A percentile compares a stretch with the other conserved stretches of the same genome.
These are phyloP conservation scores for Trachops cirrhosus DNA, from an alignment of 2,797 vertebrate genomes.

Conservation along the genomic window DNA sequence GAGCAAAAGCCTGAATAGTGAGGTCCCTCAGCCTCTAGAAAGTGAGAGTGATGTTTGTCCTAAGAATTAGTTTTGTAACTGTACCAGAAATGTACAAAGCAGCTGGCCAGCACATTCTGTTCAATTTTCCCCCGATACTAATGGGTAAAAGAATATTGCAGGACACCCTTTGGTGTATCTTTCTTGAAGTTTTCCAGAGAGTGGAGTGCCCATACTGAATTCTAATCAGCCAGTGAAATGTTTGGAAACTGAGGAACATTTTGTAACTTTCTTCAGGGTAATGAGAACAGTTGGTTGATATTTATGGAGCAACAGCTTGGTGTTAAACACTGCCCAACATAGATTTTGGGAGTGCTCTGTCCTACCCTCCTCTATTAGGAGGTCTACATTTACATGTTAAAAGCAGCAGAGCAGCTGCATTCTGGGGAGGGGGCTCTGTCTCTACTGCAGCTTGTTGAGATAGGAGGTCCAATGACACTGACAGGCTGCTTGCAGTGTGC, in stretches of 20 bases:
- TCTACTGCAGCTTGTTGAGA: conserved; percentile 59
- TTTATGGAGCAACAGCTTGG: conserved; percentile 48
- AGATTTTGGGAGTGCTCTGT: conserved; percentile 8
- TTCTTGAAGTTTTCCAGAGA: conserved; percentile 7
- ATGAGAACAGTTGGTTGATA: background rate
- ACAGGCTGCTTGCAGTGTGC: conserved; percentile 63
- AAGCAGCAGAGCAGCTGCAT: conserved; percentile 73
- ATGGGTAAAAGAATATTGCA: background rate
- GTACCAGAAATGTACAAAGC: background rate
- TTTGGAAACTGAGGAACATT: conserved; percentile 18
- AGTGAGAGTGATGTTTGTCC: background rate
- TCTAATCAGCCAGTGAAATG: background rate
- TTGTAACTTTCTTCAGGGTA: conserved; percentile 32
- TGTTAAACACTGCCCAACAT: background rate
- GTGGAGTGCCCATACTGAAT: conserved; percentile 4
- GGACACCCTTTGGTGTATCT: background rate
- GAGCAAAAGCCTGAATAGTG: background rate
- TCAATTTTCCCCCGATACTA: background rate
- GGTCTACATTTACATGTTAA: conserved; percentile 70
- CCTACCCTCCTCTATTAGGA: background rate
- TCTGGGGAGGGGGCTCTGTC: conserved; percentile 62
- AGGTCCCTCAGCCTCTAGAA: background rate
- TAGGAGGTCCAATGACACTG: conserved; percentile 2
- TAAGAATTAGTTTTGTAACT: conserved; percentile 41
- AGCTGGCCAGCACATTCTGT: background rate